Evolutionary conservation across 2,113 vertebrate genomes (phyloP), one percentile per base, ranked within the genome.

Genomic region (Holacanthus passer): DNA sequence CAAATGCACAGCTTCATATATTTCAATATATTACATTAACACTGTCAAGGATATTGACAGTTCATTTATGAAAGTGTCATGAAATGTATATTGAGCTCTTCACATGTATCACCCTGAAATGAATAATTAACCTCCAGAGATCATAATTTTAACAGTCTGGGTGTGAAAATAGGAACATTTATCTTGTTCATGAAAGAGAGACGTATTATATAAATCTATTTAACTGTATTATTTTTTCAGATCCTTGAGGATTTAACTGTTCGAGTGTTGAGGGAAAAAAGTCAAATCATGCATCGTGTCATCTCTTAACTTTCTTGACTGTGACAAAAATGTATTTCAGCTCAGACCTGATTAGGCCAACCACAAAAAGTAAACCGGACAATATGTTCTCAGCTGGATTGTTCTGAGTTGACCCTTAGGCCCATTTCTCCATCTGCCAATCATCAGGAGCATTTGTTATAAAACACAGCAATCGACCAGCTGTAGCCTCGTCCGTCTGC

Each of bases 341-440:
- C 50, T 20, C 11, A 27, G 48, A 79, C 48, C 22, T 27, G 29
- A 82, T 37, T 0, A 27, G 24, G 52, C 4, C 29, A 41, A 6
- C 27, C 20, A 3, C 43, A 58, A 47, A 0, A 1, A 70, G 53
- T 10, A 50, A 14, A 6, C 13, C 50, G 27, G 68, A 52, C 48
- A 17, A 1, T 9, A 35, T 1, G 5, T 73, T 65, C 19, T 27
- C 85, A 50, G 68, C 17, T 60, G 22, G 32, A 72, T 55, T 77
- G 13, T 73, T 79, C 70, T 35, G 10, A 64, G 63, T 4, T 68
- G 63, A 77, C 58, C 35, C 77, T 83, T 67, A 39, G 29, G 17
- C 69, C 39, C 27, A 0, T 59, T 59, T 50, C 66, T 60, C 50
- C 47, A 10, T 32, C 76, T 77, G 78, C 31, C 75, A 77, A 10